Percentiles rank a stretch among this genome's conserved stretches.
phyloP scores from a whole-genome alignment of 2,113 vertebrate genomes.

The Zosterops lateralis region DNA sequence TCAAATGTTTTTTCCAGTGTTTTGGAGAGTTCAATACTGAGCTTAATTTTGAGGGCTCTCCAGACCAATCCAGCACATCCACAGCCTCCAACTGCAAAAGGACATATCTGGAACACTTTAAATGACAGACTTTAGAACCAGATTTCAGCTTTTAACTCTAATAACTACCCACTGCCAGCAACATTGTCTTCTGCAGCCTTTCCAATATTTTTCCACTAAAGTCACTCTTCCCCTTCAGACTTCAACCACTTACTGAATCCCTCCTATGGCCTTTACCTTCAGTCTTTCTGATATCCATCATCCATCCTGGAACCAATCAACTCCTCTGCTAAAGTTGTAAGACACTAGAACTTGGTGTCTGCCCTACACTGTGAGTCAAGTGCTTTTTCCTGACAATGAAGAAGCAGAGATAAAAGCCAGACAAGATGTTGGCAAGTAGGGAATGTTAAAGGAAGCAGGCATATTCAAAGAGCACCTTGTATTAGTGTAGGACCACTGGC shows the following conservation, averaged over 20 bases:
- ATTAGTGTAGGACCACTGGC: background rate
- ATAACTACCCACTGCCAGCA: background rate
- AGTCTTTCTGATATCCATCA: background rate
- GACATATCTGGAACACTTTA: background rate
- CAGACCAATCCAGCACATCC: background rate
- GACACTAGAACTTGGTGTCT: background rate
- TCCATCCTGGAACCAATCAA: background rate
- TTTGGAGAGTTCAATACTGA: background rate
- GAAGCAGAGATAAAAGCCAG: background rate
- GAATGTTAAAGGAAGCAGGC: background rate
- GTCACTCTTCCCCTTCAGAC: background rate
- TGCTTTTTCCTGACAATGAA: background rate
- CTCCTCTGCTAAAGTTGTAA: background rate
- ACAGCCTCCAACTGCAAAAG: background rate
- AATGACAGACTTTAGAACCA: background rate
- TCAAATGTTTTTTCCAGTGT: background rate
- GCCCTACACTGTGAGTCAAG: background rate
- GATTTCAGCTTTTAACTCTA: background rate
- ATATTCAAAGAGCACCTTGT: background rate
- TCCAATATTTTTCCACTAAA: background rate
- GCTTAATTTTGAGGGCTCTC: background rate
- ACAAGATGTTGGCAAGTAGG: background rate
- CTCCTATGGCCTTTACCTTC: background rate
- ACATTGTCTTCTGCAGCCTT: background rate
- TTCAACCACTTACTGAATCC: background rate